Evolutionary conservation across 2,888 invertebrate genomes (phyloP), one percentile per base, ranked within the genome.

Genomic region (Drosophila austrosaltans): DNA sequence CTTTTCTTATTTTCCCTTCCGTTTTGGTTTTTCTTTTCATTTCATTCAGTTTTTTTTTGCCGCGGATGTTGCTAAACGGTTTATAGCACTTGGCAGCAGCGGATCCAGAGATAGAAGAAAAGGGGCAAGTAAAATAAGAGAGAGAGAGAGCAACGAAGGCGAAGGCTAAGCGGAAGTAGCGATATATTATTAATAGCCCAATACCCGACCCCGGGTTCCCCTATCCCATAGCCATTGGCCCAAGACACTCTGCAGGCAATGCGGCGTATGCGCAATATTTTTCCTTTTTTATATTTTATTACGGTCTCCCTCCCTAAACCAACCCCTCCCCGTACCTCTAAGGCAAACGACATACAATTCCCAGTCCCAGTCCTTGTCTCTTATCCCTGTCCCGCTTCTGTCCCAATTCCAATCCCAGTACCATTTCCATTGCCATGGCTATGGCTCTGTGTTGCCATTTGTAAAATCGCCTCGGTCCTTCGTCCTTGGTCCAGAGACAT

Each of bases 41-140:
- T 28, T 59, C 5, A 28, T 2, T 22, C n/a, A 20, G 54, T 48
- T 59, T 30, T 12, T 12, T 22, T 10, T 25, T 25, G 56, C 2
- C 39, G 72, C 87, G 89, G 84, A 86, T 81, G 85, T 70, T 80
- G 74, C 82, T 89, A 84, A 84, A 84, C 85, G 89, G 84, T 89
- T 89, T 83, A 89, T 87, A 82, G 80, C 89, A 87, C 85, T 87
- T 75, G 72, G 66, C 48, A 62, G 82, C 69, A 48, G 40, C 53
- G 59, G 22, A 53, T 39, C 42, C 16, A 48, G 4, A 57, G 70
- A 56, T 39, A 25, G 59, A 30, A 6, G 53, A 53, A 28, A 28
- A 20, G 32, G 39, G 22, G 2, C 39, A 64, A 36, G 36, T 36
- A 8, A 36, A 8, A n/a, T n/a, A n/a, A 16, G 16, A 16, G 16